phyloP scores from a whole-genome alignment of 2,888 invertebrate species.

The Yponomeuta evonymella region DNA sequence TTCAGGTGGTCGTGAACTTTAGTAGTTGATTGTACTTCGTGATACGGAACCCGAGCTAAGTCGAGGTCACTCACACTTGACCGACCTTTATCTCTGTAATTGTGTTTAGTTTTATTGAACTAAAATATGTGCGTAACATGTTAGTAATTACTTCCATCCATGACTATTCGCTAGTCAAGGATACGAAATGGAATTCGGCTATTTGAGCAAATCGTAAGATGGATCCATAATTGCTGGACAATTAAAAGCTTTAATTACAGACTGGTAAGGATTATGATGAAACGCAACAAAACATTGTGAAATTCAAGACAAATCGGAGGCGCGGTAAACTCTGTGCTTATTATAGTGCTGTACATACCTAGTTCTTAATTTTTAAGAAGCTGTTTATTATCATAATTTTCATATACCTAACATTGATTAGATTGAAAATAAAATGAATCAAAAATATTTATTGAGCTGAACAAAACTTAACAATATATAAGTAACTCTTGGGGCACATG shows the following conservation, averaged over 20 bases:
- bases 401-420: too few species aligned
- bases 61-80: background rate
- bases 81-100: background rate
- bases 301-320: background rate
- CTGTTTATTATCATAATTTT: too few species aligned
- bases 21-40: background rate
- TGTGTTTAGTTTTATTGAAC: background rate
- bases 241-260: background rate
- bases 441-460: too few species aligned
- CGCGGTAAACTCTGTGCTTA: background rate
- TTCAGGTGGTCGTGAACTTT: background rate
- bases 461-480: too few species aligned
- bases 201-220: background rate
- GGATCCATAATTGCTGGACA: background rate
- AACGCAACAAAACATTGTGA: background rate
- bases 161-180: background rate
- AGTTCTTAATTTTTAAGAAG: background rate
- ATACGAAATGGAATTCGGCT: background rate
- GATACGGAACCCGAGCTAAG: background rate
- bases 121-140: background rate
- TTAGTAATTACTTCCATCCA: background rate
- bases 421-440: too few species aligned
- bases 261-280: background rate
- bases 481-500: too few species aligned
- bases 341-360: background rate